Evolutionary conservation across 2,797 vertebrate species (phyloP).

Genomic region (Malurus leucopterus): DNA sequence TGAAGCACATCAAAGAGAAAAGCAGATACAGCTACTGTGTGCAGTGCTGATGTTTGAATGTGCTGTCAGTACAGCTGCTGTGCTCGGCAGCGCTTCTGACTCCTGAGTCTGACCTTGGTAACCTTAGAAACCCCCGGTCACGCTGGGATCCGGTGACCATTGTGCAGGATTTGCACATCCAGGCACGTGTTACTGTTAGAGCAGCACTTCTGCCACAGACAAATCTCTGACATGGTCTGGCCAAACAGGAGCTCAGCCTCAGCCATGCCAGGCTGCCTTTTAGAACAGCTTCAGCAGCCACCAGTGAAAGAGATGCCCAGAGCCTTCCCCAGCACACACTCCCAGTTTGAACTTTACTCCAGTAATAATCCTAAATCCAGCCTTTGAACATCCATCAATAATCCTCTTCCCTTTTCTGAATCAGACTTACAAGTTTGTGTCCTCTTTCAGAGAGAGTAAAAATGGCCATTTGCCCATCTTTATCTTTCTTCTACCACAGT

Average conservation of each 20-base stretch:
- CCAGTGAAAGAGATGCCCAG: not conserved
- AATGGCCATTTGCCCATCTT: not conserved
- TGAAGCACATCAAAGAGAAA: not conserved
- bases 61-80: not conserved
- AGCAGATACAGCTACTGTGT: not conserved
- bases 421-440: not conserved
- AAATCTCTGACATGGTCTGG: accelerated
- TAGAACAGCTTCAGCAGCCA: accelerated
- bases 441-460: not conserved
- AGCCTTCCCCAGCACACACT: not conserved
- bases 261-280: not conserved
- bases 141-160: accelerated
- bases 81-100: accelerated
- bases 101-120: not conserved
- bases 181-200: accelerated
- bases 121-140: accelerated
- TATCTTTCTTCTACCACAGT: not conserved
- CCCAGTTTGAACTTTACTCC: not conserved
- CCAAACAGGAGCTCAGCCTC: accelerated
- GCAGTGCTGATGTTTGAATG: not conserved
- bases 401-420: not conserved
- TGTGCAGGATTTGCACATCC: not conserved
- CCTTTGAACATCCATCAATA: not conserved
- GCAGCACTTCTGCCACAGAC: not conserved
- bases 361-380: not conserved